phyloP scores from a whole-genome alignment of 2,888 invertebrate species.

The Anticlea derivata region DNA sequence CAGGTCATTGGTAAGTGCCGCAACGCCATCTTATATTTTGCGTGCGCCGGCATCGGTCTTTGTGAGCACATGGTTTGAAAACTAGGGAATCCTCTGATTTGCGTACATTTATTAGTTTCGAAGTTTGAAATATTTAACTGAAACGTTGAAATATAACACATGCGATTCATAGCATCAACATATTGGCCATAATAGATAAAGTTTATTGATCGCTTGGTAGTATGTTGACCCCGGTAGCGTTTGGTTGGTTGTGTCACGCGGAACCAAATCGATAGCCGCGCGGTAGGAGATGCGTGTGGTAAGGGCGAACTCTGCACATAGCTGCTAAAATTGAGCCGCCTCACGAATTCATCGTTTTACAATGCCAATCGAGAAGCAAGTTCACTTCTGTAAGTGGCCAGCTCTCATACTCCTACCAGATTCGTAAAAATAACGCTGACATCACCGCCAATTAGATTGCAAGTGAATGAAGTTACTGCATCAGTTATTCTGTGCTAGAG shows the following conservation, averaged over 20 bases:
- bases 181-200: slow-evolving; percentile 23
- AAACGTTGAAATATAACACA: slow-evolving; percentile 15
- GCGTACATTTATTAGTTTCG: slow-evolving; percentile 15
- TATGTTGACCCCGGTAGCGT: slow-evolving; percentile 56
- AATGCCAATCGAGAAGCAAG: slow-evolving; percentile 7
- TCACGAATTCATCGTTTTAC: not conserved
- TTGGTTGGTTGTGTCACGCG: slow-evolving; percentile 40
- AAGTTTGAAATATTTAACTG: slow-evolving; percentile 10
- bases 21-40: slow-evolving; percentile 77
- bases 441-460: not conserved
- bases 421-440: slow-evolving; percentile 11
- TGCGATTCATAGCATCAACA: not conserved
- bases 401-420: not conserved
- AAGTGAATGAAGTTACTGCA: not conserved
- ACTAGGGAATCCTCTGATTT: slow-evolving; percentile 36
- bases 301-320: slow-evolving; percentile 24
- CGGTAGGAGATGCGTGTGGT: slow-evolving; percentile 41
- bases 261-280: slow-evolving; percentile 55
- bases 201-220: slow-evolving; percentile 17
- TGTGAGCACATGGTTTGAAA: slow-evolving; percentile 69
- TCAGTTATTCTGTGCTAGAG: too few relatives aligned
- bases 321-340: not conserved
- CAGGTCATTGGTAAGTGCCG: slow-evolving; percentile 92
- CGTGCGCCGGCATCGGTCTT: slow-evolving; percentile 62
- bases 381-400: slow-evolving; percentile 7